Conservation (phyloP, 2,113 vertebrate species). For the Cynopterus brachyotis region DNA sequence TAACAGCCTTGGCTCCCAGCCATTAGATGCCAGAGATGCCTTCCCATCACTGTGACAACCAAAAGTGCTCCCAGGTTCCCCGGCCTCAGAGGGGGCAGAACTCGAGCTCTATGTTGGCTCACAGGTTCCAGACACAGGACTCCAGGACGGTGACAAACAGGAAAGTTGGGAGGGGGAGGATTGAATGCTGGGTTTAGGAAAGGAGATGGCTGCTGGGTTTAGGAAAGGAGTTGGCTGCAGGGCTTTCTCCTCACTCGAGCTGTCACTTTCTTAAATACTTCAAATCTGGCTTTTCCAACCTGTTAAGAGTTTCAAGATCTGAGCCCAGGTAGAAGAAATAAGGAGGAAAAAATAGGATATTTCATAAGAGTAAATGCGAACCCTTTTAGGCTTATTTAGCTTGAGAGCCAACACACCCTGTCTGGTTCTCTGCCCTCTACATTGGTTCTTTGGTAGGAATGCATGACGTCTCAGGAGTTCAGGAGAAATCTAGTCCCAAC, state of each 20-base stretch:
- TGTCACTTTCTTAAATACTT: neutral
- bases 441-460: neutral
- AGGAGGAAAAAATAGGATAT: neutral
- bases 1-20: neutral
- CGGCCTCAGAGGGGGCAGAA: neutral
- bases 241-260: neutral
- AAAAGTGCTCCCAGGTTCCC: neutral
- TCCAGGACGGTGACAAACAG: neutral
- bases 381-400: neutral
- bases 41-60: neutral
- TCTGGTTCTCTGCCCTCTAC: neutral
- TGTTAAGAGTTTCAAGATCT: neutral
- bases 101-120: neutral
- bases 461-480: neutral
- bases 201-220: neutral
- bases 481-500: neutral
- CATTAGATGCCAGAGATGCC: neutral
- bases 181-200: neutral
- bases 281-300: neutral
- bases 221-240: neutral
- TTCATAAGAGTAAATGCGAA: neutral
- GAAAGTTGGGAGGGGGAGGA: neutral
- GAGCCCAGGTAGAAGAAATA: neutral
- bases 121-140: neutral
- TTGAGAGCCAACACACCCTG: neutral